Conservation (phyloP, 1,140 invertebrate genomes). For the Drosophila neocordata region DNA sequence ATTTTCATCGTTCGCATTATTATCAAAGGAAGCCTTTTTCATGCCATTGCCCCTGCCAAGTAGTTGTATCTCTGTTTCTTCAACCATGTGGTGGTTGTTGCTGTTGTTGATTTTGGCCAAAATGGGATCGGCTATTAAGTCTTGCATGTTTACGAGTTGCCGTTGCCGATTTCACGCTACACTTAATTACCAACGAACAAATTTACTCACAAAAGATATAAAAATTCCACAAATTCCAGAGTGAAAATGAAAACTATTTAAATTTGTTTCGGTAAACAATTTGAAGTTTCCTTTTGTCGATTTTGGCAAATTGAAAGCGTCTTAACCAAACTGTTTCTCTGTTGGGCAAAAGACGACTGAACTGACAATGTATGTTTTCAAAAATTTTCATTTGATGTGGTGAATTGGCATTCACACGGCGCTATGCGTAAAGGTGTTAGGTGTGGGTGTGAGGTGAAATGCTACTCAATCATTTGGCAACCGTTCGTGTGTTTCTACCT, state of each 20-base stretch:
- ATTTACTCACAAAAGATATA: slow-evolving; percentile 60
- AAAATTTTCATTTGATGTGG: slow-evolving; percentile 57
- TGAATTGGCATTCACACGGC: slow-evolving; percentile 38
- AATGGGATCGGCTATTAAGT: slow-evolving; percentile 54
- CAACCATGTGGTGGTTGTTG: not conserved
- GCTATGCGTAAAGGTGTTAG: slow-evolving; percentile 63
- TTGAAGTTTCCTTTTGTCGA: slow-evolving; percentile 25
- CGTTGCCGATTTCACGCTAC: slow-evolving; percentile 37
- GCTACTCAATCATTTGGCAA: slow-evolving; percentile 9
- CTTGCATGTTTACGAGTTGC: slow-evolving; percentile 62
- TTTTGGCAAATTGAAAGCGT: slow-evolving; percentile 21
- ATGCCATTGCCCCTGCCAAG: slow-evolving; percentile 25
- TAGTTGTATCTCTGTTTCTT: not conserved
- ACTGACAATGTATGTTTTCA: slow-evolving; percentile 48
- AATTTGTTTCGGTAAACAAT: slow-evolving; percentile 57
- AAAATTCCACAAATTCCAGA: slow-evolving; percentile 73
- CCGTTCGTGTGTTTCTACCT: slow-evolving; percentile 39
- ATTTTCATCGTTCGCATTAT: slow-evolving; percentile 30
- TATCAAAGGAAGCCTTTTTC: slow-evolving; percentile 31
- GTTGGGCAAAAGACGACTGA: slow-evolving; percentile 64
- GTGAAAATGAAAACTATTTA: slow-evolving; percentile 51
- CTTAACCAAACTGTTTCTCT: slow-evolving; percentile 27
- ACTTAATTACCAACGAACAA: slow-evolving; percentile 27
- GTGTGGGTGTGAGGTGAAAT: slow-evolving; percentile 48
- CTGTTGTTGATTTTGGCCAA: slow-evolving; percentile 16